Conservation (phyloP, 2,797 vertebrate species). For the Nyctibius grandis region DNA sequence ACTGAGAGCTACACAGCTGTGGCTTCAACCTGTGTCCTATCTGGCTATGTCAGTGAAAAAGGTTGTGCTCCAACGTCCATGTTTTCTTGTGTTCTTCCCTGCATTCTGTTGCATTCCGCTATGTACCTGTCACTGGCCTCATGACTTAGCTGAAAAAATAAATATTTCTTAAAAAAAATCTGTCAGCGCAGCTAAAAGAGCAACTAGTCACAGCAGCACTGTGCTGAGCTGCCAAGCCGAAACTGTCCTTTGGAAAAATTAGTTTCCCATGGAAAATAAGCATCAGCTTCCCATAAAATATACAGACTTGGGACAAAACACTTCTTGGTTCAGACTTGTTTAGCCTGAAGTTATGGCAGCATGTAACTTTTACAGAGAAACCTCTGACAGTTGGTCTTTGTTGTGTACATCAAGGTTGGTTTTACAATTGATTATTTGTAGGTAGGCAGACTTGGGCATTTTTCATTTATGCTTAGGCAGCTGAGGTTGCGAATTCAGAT, state of each 20-base stretch:
- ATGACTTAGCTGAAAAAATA: conserved; percentile 51
- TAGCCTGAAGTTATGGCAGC: conserved; percentile 49
- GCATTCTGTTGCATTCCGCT: neutral
- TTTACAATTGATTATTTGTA: neutral
- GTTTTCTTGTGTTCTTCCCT: neutral
- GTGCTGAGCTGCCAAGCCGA: neutral
- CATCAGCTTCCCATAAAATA: conserved; percentile 49
- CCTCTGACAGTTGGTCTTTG: neutral
- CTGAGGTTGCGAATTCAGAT: neutral
- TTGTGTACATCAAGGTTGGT: neutral
- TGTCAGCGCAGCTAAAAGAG: neutral
- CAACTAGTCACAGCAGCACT: conserved; percentile 32
- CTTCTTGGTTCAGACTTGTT: conserved; percentile 48
- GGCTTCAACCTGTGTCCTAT: neutral
- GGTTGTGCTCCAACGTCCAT: neutral
- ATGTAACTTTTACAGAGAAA: neutral
- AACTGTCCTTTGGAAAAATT: conserved; percentile 46
- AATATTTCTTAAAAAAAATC: conserved; percentile 18
- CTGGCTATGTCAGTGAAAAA: neutral
- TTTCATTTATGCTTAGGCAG: neutral
- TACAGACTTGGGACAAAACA: conserved; percentile 36
- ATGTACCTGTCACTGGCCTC: conserved; percentile 17
- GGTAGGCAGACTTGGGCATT: neutral
- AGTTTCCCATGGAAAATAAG: conserved; percentile 58
- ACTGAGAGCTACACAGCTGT: neutral